These are phyloP conservation scores for Calameuta idolon DNA, from an alignment of 2,888 invertebrate genomes.

Conservation along the genomic window DNA sequence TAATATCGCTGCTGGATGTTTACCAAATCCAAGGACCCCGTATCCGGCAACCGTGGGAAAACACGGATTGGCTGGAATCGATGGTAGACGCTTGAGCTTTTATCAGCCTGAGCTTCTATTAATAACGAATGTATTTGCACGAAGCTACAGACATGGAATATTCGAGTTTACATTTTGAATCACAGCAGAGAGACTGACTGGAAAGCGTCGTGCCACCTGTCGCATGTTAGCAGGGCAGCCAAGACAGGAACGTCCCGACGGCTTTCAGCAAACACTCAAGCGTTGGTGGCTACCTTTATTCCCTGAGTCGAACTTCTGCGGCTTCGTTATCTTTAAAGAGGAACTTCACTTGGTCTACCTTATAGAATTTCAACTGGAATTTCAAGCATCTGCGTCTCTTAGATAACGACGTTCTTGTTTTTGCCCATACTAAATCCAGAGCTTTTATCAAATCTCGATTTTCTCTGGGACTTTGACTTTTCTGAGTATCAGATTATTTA, in stretches of 20 bases:
- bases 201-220: constrained; percentile 49
- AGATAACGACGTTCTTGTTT: background rate
- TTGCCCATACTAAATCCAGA: too few species aligned
- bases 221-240: constrained; percentile 40
- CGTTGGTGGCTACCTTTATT: constrained; percentile 48
- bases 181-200: constrained; percentile 42
- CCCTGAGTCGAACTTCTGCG: constrained; percentile 41
- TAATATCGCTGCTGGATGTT: background rate
- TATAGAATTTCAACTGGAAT: background rate
- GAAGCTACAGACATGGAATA: constrained; percentile 48
- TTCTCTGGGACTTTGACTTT: background rate
- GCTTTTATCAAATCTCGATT: background rate
- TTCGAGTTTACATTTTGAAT: constrained; percentile 61
- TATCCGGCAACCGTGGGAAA: constrained; percentile 20
- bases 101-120: constrained; percentile 41
- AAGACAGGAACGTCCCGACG: constrained; percentile 30
- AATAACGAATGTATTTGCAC: constrained; percentile 59
- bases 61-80: constrained; percentile 26
- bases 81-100: constrained; percentile 13
- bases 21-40: background rate
- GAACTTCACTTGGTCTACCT: constrained; percentile 26
- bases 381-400: background rate
- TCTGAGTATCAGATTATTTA: background rate
- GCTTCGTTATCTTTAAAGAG: constrained; percentile 58
- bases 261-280: constrained; percentile 45